phyloP scores from a whole-genome alignment of 1,140 invertebrate species.

The Drosophila lini region DNA sequence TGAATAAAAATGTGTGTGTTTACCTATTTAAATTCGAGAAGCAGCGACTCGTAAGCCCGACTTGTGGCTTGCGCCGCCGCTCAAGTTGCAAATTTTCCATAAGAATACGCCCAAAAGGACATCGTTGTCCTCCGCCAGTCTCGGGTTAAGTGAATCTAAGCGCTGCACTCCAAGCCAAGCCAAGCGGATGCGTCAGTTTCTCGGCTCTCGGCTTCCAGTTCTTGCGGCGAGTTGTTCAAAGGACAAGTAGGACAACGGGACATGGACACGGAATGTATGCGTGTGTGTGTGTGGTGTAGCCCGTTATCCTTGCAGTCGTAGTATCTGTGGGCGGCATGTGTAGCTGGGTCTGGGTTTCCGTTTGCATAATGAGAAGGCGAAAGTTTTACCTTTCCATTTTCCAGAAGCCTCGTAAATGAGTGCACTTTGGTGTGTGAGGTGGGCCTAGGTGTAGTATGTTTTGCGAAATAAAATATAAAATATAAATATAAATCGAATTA shows the following conservation, averaged over 20 bases:
- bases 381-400: conserved; percentile 10
- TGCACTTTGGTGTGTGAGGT: background rate
- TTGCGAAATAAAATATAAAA: background rate
- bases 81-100: conserved; percentile 58
- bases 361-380: conserved; percentile 43
- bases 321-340: conserved; percentile 9
- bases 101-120: conserved; percentile 56
- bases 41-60: conserved; percentile 2
- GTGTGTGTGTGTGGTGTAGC: background rate
- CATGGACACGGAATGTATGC: conserved; percentile 13
- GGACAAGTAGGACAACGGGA: conserved; percentile 21
- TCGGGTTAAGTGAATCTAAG: conserved; percentile 61
- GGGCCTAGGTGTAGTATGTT: too few relatives aligned
- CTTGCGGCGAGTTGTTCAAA: conserved; percentile 32
- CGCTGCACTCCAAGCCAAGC: conserved; percentile 55
- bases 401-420: conserved; percentile 7
- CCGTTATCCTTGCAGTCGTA: conserved; percentile 36
- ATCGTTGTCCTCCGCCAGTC: conserved; percentile 43
- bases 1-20: background rate
- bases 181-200: conserved; percentile 49
- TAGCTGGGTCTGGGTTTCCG: conserved; percentile 15
- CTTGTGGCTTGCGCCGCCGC: conserved; percentile 12
- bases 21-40: conserved; percentile 12
- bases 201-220: conserved; percentile 25
- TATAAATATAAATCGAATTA: too few relatives aligned